Base-by-base conservation (phyloP, 2,113 vertebrate species). In the Paracanthobrama guichenoti region DNA sequence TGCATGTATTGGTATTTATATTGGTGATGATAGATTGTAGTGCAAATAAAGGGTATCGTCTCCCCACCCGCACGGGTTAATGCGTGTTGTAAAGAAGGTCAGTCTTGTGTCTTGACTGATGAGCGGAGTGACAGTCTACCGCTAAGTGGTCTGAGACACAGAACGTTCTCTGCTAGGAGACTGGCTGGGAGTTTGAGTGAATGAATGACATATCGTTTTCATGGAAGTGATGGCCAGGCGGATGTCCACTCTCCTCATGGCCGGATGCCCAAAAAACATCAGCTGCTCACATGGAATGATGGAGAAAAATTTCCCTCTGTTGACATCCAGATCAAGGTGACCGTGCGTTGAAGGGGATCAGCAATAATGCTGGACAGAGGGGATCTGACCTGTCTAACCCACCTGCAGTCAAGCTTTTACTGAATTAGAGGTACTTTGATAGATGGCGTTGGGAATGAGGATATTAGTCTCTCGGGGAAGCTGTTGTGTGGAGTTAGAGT, bases 161-260 rank as follows among this genome's bases (percentile, higher is more conserved):
- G 71, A 75, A 28, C 11, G 57, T 62, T 62, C 60, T 26, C 64
- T 67, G 14, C 28, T 67, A 67, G 14, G 6, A 66, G 18, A 67
- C 64, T 67, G 64, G 28, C 44, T 66, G 44, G n/a, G 18, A 13
- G 11, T 42, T 39, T 76, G 75, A 44, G 64, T 72, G 86, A 79
- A 80, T 88, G 83, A 89, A 69, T 87, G 86, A 88, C 83, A 62
- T 66, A 46, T 69, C 64, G 39, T 53, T 86, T 83, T 76, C 79
- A 77, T 64, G 71, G 59, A 88, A 42, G 75, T 50, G 88, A 89
- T 74, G 71, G 81, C 60, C 48, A 76, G 66, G 74, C 28, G 35
- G 31, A 69, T 22, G 48, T 64, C 20, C 2, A 7, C 20, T n/a
- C 39, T 24, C 46, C 78, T 81, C 22, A 66, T 55, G 79, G 71